Conservation (phyloP, 2,888 invertebrate genomes). For the Tetropium fuscum region DNA sequence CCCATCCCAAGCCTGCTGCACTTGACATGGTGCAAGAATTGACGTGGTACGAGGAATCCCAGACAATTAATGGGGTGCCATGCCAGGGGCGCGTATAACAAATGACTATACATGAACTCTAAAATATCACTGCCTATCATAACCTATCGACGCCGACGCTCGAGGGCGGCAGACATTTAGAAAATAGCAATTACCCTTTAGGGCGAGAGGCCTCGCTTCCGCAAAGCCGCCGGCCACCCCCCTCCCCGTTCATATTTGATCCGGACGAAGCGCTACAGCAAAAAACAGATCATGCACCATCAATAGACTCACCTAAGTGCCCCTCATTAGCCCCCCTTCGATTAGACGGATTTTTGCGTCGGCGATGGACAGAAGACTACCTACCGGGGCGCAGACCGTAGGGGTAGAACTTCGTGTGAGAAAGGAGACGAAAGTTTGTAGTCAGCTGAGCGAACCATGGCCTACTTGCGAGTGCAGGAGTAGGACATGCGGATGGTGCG, state of each 20-base stretch:
- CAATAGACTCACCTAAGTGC: slow-evolving; percentile 19
- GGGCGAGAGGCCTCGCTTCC: background rate
- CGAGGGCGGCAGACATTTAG: background rate
- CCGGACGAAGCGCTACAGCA: background rate
- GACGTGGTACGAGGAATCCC: too few species aligned
- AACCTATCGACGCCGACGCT: background rate
- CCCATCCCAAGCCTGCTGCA: too few species aligned
- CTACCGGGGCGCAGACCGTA: slow-evolving; percentile 17
- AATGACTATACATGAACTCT: too few species aligned
- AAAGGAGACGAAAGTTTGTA: slow-evolving; percentile 29
- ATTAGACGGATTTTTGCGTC: background rate
- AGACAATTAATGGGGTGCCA: too few species aligned
- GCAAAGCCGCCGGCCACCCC: background rate
- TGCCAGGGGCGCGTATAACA: too few species aligned
- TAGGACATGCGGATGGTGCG: slow-evolving; percentile 56
- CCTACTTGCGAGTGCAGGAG: slow-evolving; percentile 49
- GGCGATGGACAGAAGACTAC: background rate
- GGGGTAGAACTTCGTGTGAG: slow-evolving; percentile 17
- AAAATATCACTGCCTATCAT: too few species aligned
- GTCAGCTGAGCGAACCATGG: slow-evolving; percentile 32
- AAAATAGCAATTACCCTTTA: slow-evolving; percentile 7
- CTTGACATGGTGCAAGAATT: too few species aligned
- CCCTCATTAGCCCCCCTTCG: background rate
- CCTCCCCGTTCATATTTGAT: background rate
- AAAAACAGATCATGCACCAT: slow-evolving; percentile 15